These are phyloP conservation scores for Geothlypis trichas DNA, from an alignment of 2,113 vertebrate genomes.

Conservation along the genomic window DNA sequence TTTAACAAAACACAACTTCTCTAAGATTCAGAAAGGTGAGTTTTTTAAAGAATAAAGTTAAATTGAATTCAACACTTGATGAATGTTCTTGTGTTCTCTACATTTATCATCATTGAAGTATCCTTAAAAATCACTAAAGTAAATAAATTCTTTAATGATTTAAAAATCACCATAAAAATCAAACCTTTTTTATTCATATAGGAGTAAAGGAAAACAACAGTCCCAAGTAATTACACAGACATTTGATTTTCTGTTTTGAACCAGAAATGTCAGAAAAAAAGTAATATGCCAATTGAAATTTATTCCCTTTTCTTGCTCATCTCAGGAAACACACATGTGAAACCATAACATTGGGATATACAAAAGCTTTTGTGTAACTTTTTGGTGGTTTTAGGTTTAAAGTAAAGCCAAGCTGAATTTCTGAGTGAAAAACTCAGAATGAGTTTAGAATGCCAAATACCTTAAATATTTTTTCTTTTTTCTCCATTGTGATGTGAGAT, in stretches of 20 bases:
- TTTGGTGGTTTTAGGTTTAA: not conserved
- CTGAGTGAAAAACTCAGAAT: not conserved
- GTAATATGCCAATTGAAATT: not conserved
- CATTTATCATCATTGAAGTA: not conserved
- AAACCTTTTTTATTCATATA: fast-evolving
- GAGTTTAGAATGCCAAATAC: not conserved
- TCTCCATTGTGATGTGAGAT: not conserved
- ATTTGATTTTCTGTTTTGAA: not conserved
- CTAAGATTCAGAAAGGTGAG: not conserved
- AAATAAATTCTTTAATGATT: not conserved
- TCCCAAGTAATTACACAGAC: not conserved
- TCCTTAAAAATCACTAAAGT: slow-evolving; percentile 2
- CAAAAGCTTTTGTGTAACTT: not conserved
- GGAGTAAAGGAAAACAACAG: not conserved
- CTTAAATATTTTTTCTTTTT: not conserved
- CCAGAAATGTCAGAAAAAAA: not conserved
- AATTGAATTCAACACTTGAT: not conserved
- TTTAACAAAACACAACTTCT: not conserved
- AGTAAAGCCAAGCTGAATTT: not conserved
- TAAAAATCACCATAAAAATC: not conserved
- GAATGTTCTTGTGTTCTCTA: not conserved
- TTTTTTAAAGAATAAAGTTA: not conserved
- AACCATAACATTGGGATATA: not conserved
- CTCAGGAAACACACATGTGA: not conserved
- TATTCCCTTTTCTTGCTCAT: not conserved